Evolutionary conservation across 2,113 vertebrate genomes (phyloP), one percentile per base, ranked within the genome.

Genomic region (Craseonycteris thonglongyai): DNA sequence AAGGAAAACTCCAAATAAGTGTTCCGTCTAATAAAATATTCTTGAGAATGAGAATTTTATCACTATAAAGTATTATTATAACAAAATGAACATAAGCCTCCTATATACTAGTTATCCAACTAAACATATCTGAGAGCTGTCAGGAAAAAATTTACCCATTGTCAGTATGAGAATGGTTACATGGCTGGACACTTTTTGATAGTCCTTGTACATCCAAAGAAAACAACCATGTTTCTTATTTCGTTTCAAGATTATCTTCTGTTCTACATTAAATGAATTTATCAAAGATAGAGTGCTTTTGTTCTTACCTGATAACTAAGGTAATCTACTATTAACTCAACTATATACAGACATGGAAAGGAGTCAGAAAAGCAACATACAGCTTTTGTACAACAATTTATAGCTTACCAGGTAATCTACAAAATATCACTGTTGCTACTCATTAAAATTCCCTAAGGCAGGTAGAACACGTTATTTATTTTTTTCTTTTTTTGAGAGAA

Each of bases 1-100:
- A 65, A 89, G 19, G 51, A 96, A 95, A 93, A 76, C 47, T 87
- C 19, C 49, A 91, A n/a, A 88, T 83, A 84, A 97, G 81, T 92
- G 78, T 0, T 42, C 74, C 6, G 40, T 28, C 7, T 59, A 56
- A 54, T 54, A 90, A 84, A 42, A 81, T 61, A 71, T 24, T 92
- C 65, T 82, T 90, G 30, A 93, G 61, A 81, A 84, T 69, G 21
- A 91, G 33, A 92, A 82, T 65, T 63, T 19, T 38, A 85, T 71
- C 56, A 93, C 40, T 72, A 75, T 8, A 59, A 92, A 88, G 54
- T 59, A 26, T 71, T 82, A 95, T 47, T 42, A 76, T 1, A 83
- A 84, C 22, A 71, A 88, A 79, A 2, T 84, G 24, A 96, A 72
- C 19, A 86, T n/a, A 88, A 83, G 13, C 35, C 26, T 59, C 69